Base-by-base conservation (phyloP, 2,113 vertebrate species). In the Hoplias malabaricus region DNA sequence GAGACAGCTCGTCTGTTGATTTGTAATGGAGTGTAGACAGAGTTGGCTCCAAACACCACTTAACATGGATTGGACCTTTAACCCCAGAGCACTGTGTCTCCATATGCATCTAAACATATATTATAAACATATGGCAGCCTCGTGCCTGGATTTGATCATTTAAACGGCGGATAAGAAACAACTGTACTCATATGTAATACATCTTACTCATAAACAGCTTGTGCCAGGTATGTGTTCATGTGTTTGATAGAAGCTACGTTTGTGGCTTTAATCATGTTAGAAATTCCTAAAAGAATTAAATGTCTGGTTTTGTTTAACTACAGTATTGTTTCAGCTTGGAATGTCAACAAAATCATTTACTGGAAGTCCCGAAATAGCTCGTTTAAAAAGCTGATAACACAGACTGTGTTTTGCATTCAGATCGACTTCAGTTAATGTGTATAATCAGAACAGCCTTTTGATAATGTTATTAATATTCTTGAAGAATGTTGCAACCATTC, bases 1-100 rank as follows among this genome's bases (percentile, higher is more conserved):
- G 72, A 83, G 81, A 76, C 68, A 53, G 13, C 61, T 76, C 34
- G 69, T 72, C 81, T 79, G 77, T 67, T 70, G 67, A 78, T 74
- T 69, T 78, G 42, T 75, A 78, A 78, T 63, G 65, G 69, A 54
- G 75, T 77, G 79, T 72, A 81, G 80, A 73, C 38, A n/a, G 46
- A 42, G 23, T 61, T 33, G 56, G 65, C 65, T 74, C 75, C 75
- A 78, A 31, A 82, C 34, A 21, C 65, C 66, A 82, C 75, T 73
- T 78, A 73, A 50, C 63, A 25, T 68, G 23, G 71, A 42, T 33
- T 34, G 34, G 48, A 76, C 72, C 59, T 40, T 63, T 4, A 74
- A 50, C 38, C 72, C n/a, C 33, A 53, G 12, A 38, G 72, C 59
- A 63, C 21, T 75, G 23, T 65, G 34, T 65, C 42, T 75, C 59